Percentiles rank a stretch among this genome's conserved stretches.
These are phyloP conservation scores for Valencia hispanica DNA, from an alignment of 2,797 vertebrate species.

Conservation along the genomic window DNA sequence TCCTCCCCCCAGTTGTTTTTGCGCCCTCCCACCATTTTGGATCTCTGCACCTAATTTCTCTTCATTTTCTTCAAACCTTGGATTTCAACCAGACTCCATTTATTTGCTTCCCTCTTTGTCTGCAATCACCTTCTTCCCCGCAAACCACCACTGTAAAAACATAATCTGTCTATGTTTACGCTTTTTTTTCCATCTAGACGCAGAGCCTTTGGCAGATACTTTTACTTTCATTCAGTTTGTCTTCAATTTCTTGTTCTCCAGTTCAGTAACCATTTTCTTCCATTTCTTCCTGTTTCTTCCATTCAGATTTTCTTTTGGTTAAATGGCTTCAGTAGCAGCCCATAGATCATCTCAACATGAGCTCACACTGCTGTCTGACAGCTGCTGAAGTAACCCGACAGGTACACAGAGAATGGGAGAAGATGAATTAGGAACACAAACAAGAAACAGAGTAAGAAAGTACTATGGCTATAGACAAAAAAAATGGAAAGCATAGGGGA, in stretches of 20 bases:
- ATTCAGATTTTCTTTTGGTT: conserved; percentile 60
- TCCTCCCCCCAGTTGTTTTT: conserved; percentile 49
- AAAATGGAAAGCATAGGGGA: not conserved
- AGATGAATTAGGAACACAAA: conserved; percentile 37
- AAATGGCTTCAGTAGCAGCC: conserved; percentile 64
- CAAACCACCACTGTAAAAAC: conserved; percentile 3
- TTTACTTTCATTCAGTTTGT: not conserved
- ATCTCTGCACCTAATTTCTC: conserved; percentile 68
- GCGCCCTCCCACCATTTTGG: conserved; percentile 54
- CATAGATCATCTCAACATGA: conserved; percentile 70
- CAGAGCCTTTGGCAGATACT: conserved; percentile 2
- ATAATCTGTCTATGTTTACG: conserved; percentile 15
- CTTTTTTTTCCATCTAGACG: conserved; percentile 5
- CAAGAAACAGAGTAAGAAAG: not conserved
- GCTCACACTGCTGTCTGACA: conserved; percentile 67
- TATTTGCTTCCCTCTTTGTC: conserved; percentile 38
- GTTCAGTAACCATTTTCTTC: conserved; percentile 2
- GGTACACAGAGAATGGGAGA: conserved; percentile 32
- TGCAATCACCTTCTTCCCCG: conserved; percentile 19
- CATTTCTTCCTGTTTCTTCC: conserved; percentile 16
- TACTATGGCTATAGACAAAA: not conserved
- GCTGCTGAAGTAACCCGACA: conserved; percentile 67
- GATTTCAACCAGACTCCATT: conserved; percentile 42
- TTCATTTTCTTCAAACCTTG: conserved; percentile 54
- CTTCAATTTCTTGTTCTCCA: not conserved